Evolutionary conservation across 2,888 invertebrate species (phyloP), one percentile per base, ranked within the genome.

Genomic region (Eupithecia exiguata): DNA sequence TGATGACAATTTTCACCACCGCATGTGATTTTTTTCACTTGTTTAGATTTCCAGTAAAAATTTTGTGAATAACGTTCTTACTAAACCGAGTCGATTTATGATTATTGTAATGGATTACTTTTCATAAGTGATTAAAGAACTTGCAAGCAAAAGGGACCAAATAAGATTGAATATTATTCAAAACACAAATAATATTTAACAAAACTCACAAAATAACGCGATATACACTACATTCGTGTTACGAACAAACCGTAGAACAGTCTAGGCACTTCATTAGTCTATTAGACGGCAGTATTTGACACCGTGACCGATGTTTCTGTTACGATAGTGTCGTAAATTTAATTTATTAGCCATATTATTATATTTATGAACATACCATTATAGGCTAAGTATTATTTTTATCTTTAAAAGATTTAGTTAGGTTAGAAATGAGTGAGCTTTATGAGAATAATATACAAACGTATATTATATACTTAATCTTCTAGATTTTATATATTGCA

Each of bases 101-200:
- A 62, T 61, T 88, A 91, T 88, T 81, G 82, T 86, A 83, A 84
- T 84, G 80, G 83, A 82, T 84, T 84, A 83, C 80, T 82, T n/a
- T 85, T 81, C 10, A 14, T 25, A 7, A 82, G 86, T 83, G 83
- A 89, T 90, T 91, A 89, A 91, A 87, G 49, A 83, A 85, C 92
- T 92, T 94, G 93, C 94, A 94, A 94, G 94, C 94, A 90, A 91
- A 94, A 93, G 94, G 94, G 94, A 94, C 94, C 94, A 94, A 94
- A 91, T 91, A 90, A 85, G 91, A 87, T 90, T 91, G 87, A 89
- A 82, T 86, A 76, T 86, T 68, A 86, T 85, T 83, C 81, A 84
- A 85, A 83, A 70, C 81, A 86, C 81, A 87, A 82, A 86, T 84
- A 86, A 83, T 87, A 87, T 86, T 90, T 92, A 93, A 93, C 92